Conservation (phyloP, 2,888 invertebrate species). For the Pammene aurita region DNA sequence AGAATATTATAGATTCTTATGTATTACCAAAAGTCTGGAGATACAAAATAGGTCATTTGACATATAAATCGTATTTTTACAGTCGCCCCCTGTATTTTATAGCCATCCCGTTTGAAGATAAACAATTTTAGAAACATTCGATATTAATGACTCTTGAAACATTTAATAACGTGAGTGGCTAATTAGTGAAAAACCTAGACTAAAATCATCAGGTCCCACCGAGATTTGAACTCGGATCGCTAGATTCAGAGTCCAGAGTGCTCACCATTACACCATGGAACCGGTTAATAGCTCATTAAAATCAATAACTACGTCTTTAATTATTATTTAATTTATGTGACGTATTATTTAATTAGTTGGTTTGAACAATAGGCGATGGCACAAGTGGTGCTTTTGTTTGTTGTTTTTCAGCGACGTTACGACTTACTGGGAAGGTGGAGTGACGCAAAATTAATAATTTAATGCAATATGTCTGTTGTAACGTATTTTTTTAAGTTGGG, state of each 20-base stretch:
- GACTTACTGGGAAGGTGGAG: neutral
- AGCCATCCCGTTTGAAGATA: no score
- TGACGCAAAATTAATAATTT: neutral
- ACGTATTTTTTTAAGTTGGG: no score
- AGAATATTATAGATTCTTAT: no score
- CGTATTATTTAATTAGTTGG: conserved; percentile 19
- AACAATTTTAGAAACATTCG: no score
- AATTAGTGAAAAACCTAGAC: conserved; percentile 14
- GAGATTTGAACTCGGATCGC: conserved; percentile 83
- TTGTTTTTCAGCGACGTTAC: neutral
- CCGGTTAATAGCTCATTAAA: conserved; percentile 32
- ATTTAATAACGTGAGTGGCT: neutral
- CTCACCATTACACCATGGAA: conserved; percentile 41
- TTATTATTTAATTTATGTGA: neutral
- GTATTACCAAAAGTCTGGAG: no score
- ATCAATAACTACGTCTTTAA: neutral
- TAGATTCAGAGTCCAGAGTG: conserved; percentile 87
- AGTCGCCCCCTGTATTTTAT: no score
- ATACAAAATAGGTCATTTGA: no score
- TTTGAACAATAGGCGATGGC: neutral
- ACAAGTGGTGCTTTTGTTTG: conserved; percentile 13
- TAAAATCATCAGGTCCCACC: conserved; percentile 36
- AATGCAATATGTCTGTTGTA: neutral
- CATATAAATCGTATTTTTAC: no score
- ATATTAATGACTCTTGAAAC: no score